These are phyloP conservation scores for Sphaerophoria taeniata DNA, from an alignment of 2,888 invertebrate species.

Conservation along the genomic window DNA sequence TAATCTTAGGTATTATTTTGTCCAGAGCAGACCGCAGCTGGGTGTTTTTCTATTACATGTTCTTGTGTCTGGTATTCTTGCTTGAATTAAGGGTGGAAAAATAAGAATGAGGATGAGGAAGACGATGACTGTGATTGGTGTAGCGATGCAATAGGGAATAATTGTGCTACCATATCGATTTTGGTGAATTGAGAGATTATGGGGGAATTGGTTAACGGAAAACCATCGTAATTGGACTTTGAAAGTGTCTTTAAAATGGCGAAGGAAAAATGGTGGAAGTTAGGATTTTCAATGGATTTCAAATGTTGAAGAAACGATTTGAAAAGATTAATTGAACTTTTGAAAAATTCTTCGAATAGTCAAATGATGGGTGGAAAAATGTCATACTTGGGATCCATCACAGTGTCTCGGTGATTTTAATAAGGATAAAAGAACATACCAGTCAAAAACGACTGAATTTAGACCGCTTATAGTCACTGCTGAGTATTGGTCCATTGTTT, in stretches of 20 bases:
- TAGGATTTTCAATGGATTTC: not conserved
- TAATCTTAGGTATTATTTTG: conserved; percentile 57
- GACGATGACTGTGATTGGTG: conserved; percentile 62
- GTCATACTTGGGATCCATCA: too few species aligned
- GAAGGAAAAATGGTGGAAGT: conserved; percentile 24
- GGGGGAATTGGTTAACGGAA: conserved; percentile 17
- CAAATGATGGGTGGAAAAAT: too few species aligned
- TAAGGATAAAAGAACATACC: too few species aligned
- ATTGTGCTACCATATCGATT: conserved; percentile 51
- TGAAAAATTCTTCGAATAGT: too few species aligned
- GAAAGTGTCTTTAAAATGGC: conserved; percentile 44
- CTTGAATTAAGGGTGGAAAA: conserved; percentile 53
- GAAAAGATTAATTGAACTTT: not conserved
- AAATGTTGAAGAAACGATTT: not conserved
- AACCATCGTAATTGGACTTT: conserved; percentile 33
- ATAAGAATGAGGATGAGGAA: not conserved
- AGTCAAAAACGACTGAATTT: too few species aligned
- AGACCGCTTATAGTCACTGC: too few species aligned
- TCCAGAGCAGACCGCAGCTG: conserved; percentile 52
- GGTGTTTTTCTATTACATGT: conserved; percentile 31
- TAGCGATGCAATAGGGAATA: conserved; percentile 63
- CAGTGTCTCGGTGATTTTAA: too few species aligned
- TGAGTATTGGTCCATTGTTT: too few species aligned
- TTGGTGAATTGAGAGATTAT: not conserved
- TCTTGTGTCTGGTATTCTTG: not conserved